Base-by-base conservation (phyloP, 53 echinoderm and acorn worm species). In the Echinarachnius parma region DNA sequence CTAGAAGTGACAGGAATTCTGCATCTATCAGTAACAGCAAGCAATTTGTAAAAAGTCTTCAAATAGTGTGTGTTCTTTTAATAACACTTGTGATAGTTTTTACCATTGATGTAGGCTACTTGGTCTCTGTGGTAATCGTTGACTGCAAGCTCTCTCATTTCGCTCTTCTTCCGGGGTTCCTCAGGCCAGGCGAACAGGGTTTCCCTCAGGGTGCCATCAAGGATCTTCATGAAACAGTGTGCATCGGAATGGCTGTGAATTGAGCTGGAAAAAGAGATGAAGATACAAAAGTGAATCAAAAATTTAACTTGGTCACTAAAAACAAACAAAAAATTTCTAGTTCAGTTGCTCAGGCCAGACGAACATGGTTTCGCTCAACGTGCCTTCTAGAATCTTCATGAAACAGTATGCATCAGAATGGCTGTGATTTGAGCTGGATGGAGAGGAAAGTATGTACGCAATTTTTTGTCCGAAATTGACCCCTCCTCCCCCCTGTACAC, bases 151-250 rank as follows among this genome's bases (percentile, higher is more conserved):
- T 59, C 44, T 2, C 52, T 48, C 96, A 96, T 96, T n/a, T 80
- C 67, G 18, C 14, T 60, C 57, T 79, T 82, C 48, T 84, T 87
- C 76, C 83, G 69, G 0, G 84, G 61, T 3, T 64, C 42, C 11
- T 87, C 84, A 34, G 96, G 96, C 96, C 96, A 96, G 20, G 57
- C 49, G 23, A 55, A 96, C 77, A 62, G 48, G 21, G 47, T 62
- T 68, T 94, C 94, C 21, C 75, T 53, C 34, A 94, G 57, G 11
- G 78, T 75, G 13, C 96, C 96, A 36, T 96, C 96, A 42, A 96
- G 59, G 3, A 96, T 60, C 64, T 96, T 96, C 91, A 96, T 91
- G 80, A 96, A 96, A 61, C 96, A 96, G 66, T 96, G 96, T 21
- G 96, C 55, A 52, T 96, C 72, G 24, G 96, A 72, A 69, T 96